A percentile compares a stretch with the other conserved stretches of the same genome.
Conservation (phyloP, 1,140 invertebrate genomes). For the Maconellicoccus hirsutus region DNA sequence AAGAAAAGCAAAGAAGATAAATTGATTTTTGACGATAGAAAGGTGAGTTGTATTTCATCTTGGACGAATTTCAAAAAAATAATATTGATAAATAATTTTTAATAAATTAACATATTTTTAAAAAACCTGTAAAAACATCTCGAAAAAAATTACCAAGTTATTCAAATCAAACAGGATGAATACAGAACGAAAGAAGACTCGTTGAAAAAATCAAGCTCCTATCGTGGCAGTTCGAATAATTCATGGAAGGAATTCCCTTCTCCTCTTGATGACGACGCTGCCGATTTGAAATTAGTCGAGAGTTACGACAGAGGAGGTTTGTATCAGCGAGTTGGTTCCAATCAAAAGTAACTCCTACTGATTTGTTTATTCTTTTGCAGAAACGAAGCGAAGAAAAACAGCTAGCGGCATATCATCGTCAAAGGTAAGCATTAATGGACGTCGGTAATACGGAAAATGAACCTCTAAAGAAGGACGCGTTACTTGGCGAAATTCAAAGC, state of each 20-base stretch:
- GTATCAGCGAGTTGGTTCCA: too few relatives aligned
- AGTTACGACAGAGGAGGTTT: conserved; percentile 4
- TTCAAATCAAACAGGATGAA: too few relatives aligned
- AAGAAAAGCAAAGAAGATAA: conserved; percentile 11
- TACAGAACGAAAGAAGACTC: not conserved
- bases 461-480: not conserved
- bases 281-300: not conserved
- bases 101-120: too few relatives aligned
- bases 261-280: not conserved
- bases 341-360: not conserved
- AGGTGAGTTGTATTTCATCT: not conserved
- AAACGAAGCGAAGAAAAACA: conserved; percentile 11
- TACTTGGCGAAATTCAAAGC: not conserved
- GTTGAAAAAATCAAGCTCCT: not conserved
- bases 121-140: too few relatives aligned
- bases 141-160: too few relatives aligned
- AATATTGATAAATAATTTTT: too few relatives aligned
- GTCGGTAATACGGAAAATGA: conserved; percentile 9
- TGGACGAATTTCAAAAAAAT: too few relatives aligned
- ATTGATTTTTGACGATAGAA: not conserved
- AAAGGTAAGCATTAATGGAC: conserved; percentile 14
- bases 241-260: not conserved
- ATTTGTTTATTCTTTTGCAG: not conserved
- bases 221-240: conserved; percentile 1
- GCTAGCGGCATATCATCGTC: not conserved